These are phyloP conservation scores for Cheilosia vulpina DNA, from an alignment of 2,888 invertebrate species.

Conservation along the genomic window DNA sequence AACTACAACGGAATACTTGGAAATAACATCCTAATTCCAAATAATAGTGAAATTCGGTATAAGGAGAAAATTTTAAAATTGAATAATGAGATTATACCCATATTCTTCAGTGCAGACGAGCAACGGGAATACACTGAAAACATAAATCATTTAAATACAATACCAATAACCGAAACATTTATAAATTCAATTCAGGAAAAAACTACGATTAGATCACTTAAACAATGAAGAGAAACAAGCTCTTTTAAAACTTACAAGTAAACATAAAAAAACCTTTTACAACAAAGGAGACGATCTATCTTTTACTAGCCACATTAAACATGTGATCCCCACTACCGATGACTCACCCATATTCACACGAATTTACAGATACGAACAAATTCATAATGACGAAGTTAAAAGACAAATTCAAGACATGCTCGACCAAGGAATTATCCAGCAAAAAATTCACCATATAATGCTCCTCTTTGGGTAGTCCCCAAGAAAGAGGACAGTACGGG, in stretches of 20 bases:
- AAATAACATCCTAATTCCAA: constrained; percentile 5
- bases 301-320: constrained; percentile 2
- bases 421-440: constrained; percentile 14
- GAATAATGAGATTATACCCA: background rate
- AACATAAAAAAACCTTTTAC: constrained; percentile 3
- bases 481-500: constrained; percentile 11
- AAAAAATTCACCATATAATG: constrained; percentile 23
- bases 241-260: constrained; percentile 6
- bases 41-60: constrained; percentile 11
- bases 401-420: constrained; percentile 13
- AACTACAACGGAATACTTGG: constrained; percentile 10
- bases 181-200: constrained; percentile 2
- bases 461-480: constrained; percentile 24
- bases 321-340: constrained; percentile 2
- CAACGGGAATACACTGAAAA: background rate
- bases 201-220: constrained; percentile 9
- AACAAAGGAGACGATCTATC: background rate
- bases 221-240: background rate
- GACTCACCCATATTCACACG: background rate
- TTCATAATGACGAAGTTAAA: constrained; percentile 8
- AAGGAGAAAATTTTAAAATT: constrained; percentile 7
- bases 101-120: background rate
- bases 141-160: constrained; percentile 5
- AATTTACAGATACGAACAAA: constrained; percentile 9
- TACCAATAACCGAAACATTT: constrained; percentile 1